phyloP scores from a whole-genome alignment of 2,797 vertebrate genomes.

The Novumbra hubbsi region DNA sequence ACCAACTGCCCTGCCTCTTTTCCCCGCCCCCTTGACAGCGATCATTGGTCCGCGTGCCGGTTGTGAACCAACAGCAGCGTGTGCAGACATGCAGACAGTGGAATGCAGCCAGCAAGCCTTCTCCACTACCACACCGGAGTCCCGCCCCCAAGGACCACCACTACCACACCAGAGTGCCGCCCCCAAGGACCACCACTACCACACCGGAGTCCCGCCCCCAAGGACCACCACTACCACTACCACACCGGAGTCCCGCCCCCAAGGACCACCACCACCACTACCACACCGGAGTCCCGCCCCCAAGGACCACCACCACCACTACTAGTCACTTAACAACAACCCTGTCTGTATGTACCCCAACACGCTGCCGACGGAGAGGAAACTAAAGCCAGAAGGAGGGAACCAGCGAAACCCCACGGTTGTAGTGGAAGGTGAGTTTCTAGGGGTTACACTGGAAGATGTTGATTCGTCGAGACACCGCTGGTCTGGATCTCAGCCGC shows the following conservation, averaged over 20 bases:
- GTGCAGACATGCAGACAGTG: constrained; percentile 7
- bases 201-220: constrained; percentile 1
- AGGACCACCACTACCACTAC: not conserved
- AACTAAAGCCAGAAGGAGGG: not conserved
- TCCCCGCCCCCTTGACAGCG: not conserved
- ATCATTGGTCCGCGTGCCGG: constrained; percentile 5
- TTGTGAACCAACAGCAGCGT: not conserved
- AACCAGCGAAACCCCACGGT: not conserved
- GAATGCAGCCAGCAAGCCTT: constrained; percentile 10
- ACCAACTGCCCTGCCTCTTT: not conserved
- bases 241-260: not conserved
- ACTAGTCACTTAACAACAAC: not conserved
- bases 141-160: constrained; percentile 9
- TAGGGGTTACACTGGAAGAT: not conserved
- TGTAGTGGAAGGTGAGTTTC: not conserved
- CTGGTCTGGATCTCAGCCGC: not conserved
- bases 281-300: not conserved
- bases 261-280: constrained; percentile 7
- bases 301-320: no score
- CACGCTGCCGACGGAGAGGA: not conserved
- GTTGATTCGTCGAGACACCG: constrained; percentile 1
- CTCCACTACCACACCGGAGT: not conserved
- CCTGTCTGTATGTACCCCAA: not conserved
- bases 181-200: constrained; percentile 6
- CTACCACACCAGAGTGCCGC: not conserved